Evolutionary conservation across 2,797 vertebrate species (phyloP).

Genomic region (Allobates femoralis): DNA sequence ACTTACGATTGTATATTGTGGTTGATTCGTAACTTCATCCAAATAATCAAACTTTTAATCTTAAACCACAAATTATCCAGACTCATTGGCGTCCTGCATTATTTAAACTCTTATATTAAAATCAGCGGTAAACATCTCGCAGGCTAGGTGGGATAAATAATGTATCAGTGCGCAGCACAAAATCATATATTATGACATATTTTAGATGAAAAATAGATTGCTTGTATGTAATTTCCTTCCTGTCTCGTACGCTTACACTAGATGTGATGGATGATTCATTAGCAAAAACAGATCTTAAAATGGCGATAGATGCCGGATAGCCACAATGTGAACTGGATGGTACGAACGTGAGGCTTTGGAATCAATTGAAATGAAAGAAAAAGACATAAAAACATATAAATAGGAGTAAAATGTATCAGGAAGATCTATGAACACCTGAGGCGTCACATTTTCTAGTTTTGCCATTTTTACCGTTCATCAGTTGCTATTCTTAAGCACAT

Average conservation of each 20-base stretch:
- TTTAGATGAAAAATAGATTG: conserved; percentile 61
- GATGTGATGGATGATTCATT: conserved; percentile 63
- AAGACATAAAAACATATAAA: background rate
- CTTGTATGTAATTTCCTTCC: conserved; percentile 58
- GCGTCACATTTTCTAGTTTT: background rate
- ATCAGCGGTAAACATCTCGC: conserved; percentile 49
- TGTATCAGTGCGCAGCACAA: conserved; percentile 40
- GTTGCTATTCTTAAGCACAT: background rate
- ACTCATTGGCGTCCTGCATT: conserved; percentile 37
- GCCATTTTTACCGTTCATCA: background rate
- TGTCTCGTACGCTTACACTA: conserved; percentile 51
- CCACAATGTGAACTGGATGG: background rate
- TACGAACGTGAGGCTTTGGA: background rate
- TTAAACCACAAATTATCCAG: conserved; percentile 36
- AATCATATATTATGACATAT: conserved; percentile 56
- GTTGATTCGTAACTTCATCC: conserved; percentile 29
- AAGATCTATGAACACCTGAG: conserved; percentile 14
- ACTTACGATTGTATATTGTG: background rate
- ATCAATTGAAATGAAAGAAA: background rate
- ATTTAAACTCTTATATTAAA: conserved; percentile 56
- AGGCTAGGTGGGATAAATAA: conserved; percentile 57
- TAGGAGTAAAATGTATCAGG: background rate
- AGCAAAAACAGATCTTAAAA: conserved; percentile 55
- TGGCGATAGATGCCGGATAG: conserved; percentile 26
- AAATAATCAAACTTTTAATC: conserved; percentile 19